phyloP scores from a whole-genome alignment of 2,113 vertebrate genomes.

The Lamprologus callipterus region DNA sequence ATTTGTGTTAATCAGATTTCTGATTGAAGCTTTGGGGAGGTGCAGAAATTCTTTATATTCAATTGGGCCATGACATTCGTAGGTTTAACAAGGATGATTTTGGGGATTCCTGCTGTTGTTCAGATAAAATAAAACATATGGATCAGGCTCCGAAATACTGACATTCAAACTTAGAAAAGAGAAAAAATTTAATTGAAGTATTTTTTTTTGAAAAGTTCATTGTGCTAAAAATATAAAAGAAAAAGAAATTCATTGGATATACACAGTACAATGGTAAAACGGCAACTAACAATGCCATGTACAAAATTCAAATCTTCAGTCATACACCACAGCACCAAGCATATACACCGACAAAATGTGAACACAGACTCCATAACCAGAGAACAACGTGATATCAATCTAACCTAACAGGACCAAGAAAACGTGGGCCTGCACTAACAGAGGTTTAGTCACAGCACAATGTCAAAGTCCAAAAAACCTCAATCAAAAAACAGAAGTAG shows the following conservation, averaged over 20 bases:
- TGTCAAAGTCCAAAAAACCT: neutral
- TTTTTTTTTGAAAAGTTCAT: neutral
- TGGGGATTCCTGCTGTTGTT: neutral
- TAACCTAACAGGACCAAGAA: neutral
- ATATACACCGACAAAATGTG: neutral
- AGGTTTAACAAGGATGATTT: neutral
- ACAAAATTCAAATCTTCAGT: neutral
- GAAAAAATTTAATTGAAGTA: constrained; percentile 6
- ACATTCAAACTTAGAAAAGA: neutral
- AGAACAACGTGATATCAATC: neutral
- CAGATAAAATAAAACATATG: neutral
- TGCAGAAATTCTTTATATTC: neutral
- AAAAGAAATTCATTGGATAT: neutral
- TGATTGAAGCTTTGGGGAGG: neutral
- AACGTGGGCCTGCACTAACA: neutral
- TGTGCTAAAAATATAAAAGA: neutral
- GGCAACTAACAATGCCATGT: neutral
- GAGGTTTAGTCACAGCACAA: neutral
- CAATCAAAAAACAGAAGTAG: neutral
- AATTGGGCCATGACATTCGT: neutral
- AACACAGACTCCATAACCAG: neutral
- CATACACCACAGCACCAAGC: neutral
- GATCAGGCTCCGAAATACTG: neutral
- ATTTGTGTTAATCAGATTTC: neutral
- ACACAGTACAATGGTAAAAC: neutral